Conservation (phyloP, 1,140 invertebrate genomes). For the Procambarus virginalis region DNA sequence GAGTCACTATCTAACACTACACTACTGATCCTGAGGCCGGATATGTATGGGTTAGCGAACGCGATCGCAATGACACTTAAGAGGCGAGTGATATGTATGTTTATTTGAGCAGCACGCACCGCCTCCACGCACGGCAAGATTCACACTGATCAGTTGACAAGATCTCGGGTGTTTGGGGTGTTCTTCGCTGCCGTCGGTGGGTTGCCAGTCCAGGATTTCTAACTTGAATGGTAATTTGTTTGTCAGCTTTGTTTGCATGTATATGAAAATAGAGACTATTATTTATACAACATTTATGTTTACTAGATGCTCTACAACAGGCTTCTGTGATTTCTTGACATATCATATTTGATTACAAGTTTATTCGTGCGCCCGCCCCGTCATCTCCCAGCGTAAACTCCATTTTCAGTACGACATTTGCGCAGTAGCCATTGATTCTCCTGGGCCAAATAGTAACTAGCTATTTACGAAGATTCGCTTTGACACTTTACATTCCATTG, state of each 20-base stretch:
- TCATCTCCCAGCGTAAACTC: neutral
- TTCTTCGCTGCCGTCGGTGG: neutral
- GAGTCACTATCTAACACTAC: neutral
- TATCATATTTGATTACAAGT: neutral
- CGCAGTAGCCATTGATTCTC: constrained; percentile 14
- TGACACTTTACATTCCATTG: neutral
- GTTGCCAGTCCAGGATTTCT: neutral
- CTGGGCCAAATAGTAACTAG: neutral
- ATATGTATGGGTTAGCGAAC: constrained; percentile 5
- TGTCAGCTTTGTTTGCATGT: too few species aligned
- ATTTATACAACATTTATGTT: too few species aligned
- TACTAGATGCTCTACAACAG: too few species aligned
- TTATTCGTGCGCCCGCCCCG: neutral
- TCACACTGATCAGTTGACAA: constrained; percentile 1
- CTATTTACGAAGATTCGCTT: neutral
- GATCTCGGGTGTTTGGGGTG: neutral
- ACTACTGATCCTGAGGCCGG: constrained; percentile 1
- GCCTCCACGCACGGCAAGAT: neutral
- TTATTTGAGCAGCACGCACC: neutral
- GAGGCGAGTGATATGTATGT: neutral
- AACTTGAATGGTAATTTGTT: neutral
- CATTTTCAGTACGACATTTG: neutral
- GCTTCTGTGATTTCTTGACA: neutral
- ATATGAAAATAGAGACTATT: too few species aligned
- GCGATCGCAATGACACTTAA: neutral